Percentiles rank a stretch among this genome's conserved stretches.
Evolutionary conservation across 2,797 vertebrate genomes (phyloP).

Genomic region (Acanthopagrus latus): DNA sequence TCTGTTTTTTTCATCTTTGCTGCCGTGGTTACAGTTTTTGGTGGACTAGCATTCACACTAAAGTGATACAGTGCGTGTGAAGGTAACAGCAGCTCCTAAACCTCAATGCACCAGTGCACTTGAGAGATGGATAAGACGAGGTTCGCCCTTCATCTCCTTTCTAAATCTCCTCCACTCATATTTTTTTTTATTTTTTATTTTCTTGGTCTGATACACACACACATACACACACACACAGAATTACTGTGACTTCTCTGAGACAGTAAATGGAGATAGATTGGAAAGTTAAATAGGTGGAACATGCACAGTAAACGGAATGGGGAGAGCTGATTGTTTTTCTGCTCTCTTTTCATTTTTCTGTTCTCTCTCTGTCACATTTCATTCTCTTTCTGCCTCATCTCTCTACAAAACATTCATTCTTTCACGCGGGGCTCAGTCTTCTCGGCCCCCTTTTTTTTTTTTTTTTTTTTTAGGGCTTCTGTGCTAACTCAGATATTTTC

Average conservation of each 20-base stretch:
- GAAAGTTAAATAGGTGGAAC: conserved; percentile 66
- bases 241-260: conserved; percentile 42
- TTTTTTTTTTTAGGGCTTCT: background rate
- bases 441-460: background rate
- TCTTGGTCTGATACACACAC: conserved; percentile 4
- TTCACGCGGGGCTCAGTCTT: conserved; percentile 1
- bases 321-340: conserved; percentile 64
- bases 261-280: conserved; percentile 69
- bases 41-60: conserved; percentile 62
- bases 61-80: conserved; percentile 56
- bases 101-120: conserved; percentile 14
- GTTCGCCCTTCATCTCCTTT: conserved; percentile 33
- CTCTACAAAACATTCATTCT: conserved; percentile 4
- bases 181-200: conserved; percentile 31
- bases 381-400: conserved; percentile 38
- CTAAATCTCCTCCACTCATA: conserved; percentile 28
- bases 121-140: conserved; percentile 9
- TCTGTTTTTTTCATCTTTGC: conserved; percentile 32
- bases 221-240: conserved; percentile 24
- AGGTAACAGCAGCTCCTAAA: conserved; percentile 18
- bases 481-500: conserved; percentile 7
- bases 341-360: conserved; percentile 51
- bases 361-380: conserved; percentile 49
- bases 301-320: conserved; percentile 51
- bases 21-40: conserved; percentile 64